Conservation (phyloP, 2,888 invertebrate genomes). For the Ochropacha duplaris region DNA sequence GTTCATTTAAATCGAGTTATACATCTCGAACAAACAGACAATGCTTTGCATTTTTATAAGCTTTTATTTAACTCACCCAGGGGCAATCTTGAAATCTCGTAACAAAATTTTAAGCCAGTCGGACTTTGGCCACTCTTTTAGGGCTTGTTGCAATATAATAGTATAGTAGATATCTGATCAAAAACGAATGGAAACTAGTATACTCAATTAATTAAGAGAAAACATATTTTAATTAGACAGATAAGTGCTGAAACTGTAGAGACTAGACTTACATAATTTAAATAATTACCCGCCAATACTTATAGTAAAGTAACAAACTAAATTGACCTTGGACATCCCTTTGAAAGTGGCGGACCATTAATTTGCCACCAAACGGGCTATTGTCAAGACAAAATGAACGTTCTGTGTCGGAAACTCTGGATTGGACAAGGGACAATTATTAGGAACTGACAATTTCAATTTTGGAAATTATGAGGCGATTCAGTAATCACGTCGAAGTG, state of each 20-base stretch:
- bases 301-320: not conserved
- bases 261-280: not conserved
- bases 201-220: too few species aligned
- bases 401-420: not conserved
- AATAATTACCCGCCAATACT: not conserved
- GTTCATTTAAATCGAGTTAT: too few species aligned
- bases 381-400: constrained; percentile 17
- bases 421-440: constrained; percentile 22
- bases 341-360: not conserved
- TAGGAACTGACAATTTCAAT: constrained; percentile 14
- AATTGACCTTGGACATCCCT: constrained; percentile 1
- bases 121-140: too few species aligned
- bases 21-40: too few species aligned
- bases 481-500: not conserved
- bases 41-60: too few species aligned
- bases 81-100: too few species aligned
- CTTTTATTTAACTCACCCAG: too few species aligned
- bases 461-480: constrained; percentile 9
- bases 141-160: too few species aligned
- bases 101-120: too few species aligned
- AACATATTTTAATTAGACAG: too few species aligned
- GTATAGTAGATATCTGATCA: too few species aligned
- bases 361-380: constrained; percentile 7
- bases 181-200: too few species aligned
- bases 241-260: not conserved